These are phyloP conservation scores for Sebastes diploproa DNA, from an alignment of 2,797 vertebrate species.

Conservation along the genomic window DNA sequence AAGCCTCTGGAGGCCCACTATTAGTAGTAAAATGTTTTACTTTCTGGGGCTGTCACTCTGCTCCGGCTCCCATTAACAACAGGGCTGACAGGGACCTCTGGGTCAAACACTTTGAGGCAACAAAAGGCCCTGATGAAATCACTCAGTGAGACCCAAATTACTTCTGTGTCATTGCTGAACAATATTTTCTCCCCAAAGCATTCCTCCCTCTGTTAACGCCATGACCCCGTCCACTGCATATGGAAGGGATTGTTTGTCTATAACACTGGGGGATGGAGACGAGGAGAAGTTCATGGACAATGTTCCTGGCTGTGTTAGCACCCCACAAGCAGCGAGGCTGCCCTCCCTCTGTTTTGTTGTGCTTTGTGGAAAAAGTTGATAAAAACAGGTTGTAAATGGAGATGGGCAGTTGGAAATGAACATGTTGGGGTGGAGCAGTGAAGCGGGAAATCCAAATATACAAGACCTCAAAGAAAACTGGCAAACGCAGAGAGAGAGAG, in stretches of 20 bases:
- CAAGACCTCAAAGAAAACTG: slow-evolving; percentile 80
- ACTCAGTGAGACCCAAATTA: slow-evolving; percentile 88
- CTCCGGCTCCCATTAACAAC: slow-evolving; percentile 84
- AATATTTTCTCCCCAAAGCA: slow-evolving; percentile 87
- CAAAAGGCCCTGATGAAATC: slow-evolving; percentile 86
- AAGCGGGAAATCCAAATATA: slow-evolving; percentile 85
- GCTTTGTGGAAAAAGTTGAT: slow-evolving; percentile 86
- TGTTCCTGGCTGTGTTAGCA: slow-evolving; percentile 77
- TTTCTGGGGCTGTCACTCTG: slow-evolving; percentile 87
- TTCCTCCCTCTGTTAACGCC: slow-evolving; percentile 84
- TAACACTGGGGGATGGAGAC: slow-evolving; percentile 83
- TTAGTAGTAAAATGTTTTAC: slow-evolving; percentile 89
- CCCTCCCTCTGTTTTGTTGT: slow-evolving; percentile 85
- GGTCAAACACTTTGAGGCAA: slow-evolving; percentile 88
- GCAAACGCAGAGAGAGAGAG: slow-evolving; percentile 34
- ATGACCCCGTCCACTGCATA: slow-evolving; percentile 81
- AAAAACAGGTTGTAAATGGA: slow-evolving; percentile 87
- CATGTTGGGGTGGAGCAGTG: slow-evolving; percentile 83
- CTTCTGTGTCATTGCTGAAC: slow-evolving; percentile 90
- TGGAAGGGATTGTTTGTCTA: slow-evolving; percentile 86
- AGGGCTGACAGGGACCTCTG: slow-evolving; percentile 85
- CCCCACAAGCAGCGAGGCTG: slow-evolving; percentile 61
- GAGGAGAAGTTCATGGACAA: slow-evolving; percentile 84
- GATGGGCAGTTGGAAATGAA: slow-evolving; percentile 81
- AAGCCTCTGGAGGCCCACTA: slow-evolving; percentile 86